Conservation (phyloP, 2,797 vertebrate species). For the Sebastes ruberrimus region DNA sequence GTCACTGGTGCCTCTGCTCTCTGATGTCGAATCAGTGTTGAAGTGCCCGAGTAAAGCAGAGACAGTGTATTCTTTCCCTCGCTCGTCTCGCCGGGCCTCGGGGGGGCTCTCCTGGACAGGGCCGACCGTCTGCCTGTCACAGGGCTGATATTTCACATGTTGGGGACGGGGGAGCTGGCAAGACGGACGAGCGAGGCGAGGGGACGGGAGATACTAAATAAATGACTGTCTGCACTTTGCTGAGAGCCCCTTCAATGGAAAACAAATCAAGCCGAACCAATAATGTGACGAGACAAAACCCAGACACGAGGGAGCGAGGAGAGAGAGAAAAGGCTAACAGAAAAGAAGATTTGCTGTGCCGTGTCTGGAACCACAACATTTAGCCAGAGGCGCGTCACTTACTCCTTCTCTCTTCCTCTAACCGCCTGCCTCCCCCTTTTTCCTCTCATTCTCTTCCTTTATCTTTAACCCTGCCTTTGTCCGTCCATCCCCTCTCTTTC, state of each 20-base stretch:
- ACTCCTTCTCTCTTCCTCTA: constrained; percentile 35
- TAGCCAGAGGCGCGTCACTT: constrained; percentile 58
- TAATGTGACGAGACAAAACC: constrained; percentile 64
- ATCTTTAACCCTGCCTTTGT: constrained; percentile 52
- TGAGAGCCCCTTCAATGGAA: constrained; percentile 54
- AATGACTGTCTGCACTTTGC: constrained; percentile 53
- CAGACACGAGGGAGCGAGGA: constrained; percentile 40
- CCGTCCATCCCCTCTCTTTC: constrained; percentile 19
- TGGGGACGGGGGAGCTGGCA: background rate
- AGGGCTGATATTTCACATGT: constrained; percentile 51
- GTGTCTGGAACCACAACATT: constrained; percentile 67
- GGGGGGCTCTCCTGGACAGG: constrained; percentile 17
- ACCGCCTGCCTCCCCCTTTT: constrained; percentile 19
- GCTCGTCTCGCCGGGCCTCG: constrained; percentile 11
- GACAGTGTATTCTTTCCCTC: constrained; percentile 25
- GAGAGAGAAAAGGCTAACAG: constrained; percentile 18
- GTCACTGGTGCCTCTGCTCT: constrained; percentile 40
- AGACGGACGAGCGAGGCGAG: constrained; percentile 15
- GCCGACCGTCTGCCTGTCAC: constrained; percentile 51
- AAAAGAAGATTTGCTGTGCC: constrained; percentile 64
- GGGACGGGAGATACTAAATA: constrained; percentile 47
- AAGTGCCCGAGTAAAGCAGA: constrained; percentile 39
- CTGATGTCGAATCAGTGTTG: constrained; percentile 37
- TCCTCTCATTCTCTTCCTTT: constrained; percentile 27
- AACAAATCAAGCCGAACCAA: constrained; percentile 67